Conservation (phyloP, 2,888 invertebrate species). For the Himalopsyche anomala region DNA sequence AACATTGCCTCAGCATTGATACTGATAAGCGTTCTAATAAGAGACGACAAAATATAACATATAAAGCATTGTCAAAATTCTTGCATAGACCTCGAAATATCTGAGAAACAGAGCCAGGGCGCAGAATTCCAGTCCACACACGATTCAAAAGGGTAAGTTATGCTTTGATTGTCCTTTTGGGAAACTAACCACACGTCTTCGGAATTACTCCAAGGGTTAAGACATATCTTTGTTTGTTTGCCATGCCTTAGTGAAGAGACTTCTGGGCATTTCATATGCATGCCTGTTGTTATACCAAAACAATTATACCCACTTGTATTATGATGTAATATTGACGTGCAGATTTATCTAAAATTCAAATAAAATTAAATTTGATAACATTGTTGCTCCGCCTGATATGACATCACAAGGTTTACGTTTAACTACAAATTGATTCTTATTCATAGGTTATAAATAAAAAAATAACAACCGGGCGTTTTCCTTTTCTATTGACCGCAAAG, state of each 20-base stretch:
- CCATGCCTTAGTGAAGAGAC: conserved; percentile 8
- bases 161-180: conserved; percentile 64
- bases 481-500: too few species aligned
- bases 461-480: too few species aligned
- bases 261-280: conserved; percentile 1
- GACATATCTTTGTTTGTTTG: conserved; percentile 31
- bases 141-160: conserved; percentile 63
- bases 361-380: too few species aligned
- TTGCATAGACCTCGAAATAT: conserved; percentile 59
- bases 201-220: conserved; percentile 18
- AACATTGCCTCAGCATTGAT: neutral
- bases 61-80: conserved; percentile 64
- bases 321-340: too few species aligned
- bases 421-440: too few species aligned
- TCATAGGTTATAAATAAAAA: too few species aligned
- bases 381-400: too few species aligned
- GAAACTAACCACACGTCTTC: conserved; percentile 63
- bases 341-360: too few species aligned
- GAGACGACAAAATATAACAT: conserved; percentile 15
- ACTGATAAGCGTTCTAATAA: neutral
- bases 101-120: conserved; percentile 54
- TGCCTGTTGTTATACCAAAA: neutral
- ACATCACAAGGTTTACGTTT: too few species aligned
- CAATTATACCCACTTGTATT: neutral
- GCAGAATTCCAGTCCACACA: conserved; percentile 50